These are phyloP conservation scores for Anadara kagoshimensis DNA, from an alignment of 1,140 invertebrate genomes.

Conservation along the genomic window DNA sequence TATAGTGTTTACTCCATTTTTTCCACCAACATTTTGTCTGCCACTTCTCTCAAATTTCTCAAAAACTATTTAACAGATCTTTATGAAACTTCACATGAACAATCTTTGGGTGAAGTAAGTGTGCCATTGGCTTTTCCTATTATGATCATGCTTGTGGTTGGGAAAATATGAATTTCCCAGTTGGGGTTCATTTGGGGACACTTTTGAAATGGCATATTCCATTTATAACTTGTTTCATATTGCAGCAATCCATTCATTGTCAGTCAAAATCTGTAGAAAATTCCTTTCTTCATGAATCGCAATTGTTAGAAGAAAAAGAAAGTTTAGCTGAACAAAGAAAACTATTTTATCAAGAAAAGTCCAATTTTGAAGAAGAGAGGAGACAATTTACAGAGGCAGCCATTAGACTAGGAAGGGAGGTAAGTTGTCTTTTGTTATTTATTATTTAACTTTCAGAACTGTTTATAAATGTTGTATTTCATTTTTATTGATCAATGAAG, in stretches of 20 bases:
- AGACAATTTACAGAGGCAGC: constrained; percentile 62
- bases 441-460: neutral
- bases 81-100: no score
- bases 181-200: no score
- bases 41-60: no score
- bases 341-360: constrained; percentile 64
- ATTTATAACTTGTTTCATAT: neutral
- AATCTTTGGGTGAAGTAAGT: no score
- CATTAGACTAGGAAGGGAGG: constrained; percentile 58
- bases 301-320: constrained; percentile 61
- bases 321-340: constrained; percentile 58
- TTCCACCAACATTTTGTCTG: no score
- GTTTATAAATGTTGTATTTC: neutral
- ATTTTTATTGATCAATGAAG: neutral
- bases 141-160: no score
- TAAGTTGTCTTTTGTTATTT: constrained; percentile 31
- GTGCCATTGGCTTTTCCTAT: no score
- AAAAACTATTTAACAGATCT: no score
- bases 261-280: constrained; percentile 56
- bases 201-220: no score
- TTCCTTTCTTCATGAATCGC: constrained; percentile 59
- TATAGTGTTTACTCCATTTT: no score
- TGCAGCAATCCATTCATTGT: constrained; percentile 58
- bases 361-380: constrained; percentile 67
- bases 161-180: no score